A percentile compares a stretch with the other conserved stretches of the same genome.
Evolutionary conservation across 2,888 invertebrate species (phyloP).

Genomic region (Eurytoma californica): DNA sequence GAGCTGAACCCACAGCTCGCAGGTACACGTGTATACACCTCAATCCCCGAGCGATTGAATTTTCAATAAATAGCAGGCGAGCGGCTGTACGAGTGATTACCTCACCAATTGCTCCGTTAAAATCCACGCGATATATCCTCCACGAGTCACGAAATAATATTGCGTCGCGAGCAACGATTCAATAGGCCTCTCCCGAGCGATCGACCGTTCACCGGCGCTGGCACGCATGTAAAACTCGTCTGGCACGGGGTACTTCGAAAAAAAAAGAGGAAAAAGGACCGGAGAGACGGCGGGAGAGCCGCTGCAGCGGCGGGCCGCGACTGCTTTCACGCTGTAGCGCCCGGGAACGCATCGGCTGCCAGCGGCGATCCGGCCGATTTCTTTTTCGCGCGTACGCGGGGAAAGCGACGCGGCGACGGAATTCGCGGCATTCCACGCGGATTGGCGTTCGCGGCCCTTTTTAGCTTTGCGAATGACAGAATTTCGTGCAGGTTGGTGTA

Average conservation of each 20-base stretch:
- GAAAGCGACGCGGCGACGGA: constrained; percentile 31
- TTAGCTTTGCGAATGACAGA: no score
- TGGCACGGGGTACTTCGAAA: no score
- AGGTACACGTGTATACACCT: not conserved
- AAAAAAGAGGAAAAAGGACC: no score
- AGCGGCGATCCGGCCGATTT: constrained; percentile 16
- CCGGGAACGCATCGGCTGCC: constrained; percentile 4
- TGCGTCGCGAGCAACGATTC: no score
- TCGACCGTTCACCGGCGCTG: no score
- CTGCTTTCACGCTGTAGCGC: constrained; percentile 39
- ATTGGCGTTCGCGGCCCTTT: not conserved
- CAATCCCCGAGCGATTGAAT: not conserved
- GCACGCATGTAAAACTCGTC: no score
- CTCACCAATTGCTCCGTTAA: not conserved
- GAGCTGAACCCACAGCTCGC: not conserved
- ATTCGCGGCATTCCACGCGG: constrained; percentile 14
- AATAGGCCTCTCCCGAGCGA: no score
- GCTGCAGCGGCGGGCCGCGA: not conserved
- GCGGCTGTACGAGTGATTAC: not conserved
- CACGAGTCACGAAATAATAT: no score
- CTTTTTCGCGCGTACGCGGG: constrained; percentile 4
- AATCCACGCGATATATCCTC: no score
- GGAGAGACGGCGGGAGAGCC: no score
- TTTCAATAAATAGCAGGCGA: not conserved
- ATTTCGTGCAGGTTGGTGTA: no score